Evolutionary conservation across 2,113 vertebrate genomes (phyloP), one percentile per base, ranked within the genome.

Genomic region (Scatophagus argus): DNA sequence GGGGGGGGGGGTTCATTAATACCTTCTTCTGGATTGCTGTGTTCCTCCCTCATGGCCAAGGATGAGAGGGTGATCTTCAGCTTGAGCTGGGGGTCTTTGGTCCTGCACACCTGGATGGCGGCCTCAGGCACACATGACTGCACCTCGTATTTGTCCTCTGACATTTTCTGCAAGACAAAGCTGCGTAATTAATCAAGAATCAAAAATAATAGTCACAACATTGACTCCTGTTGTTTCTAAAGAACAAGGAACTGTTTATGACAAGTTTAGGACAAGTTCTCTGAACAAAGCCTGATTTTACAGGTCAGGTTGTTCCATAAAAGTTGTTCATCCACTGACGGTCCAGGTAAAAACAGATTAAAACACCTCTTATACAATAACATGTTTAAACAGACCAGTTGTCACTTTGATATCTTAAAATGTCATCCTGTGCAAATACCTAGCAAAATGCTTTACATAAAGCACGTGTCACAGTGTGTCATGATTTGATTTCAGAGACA

Each of bases 51-150:
- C 95, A 97, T 95, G 90, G 95, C 83, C 77, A 96, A 94, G 32
- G 97, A 98, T 65, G 97, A 96, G 73, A 98, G 95, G 83, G 95
- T 96, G 94, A 98, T 96, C 94, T 95, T 98, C 94, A 98, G 93
- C 44, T 91, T 95, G 76, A 98, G 91, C 4, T 92, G 94, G 73
- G 96, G 97, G 68, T 96, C 95, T 91, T 94, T 96, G 90, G 95
- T 93, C 92, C 94, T 96, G 91, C 84, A 94, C 86, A 98, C 95
- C 85, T 94, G 82, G 93, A 98, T 94, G 91, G 96, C 95, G 16
- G 97, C 96, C 80, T 98, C 96, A 44, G 95, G 91, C 75, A 95
- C 81, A 81, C 94, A 94, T 32, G 96, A 95, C 89, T 95, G 95
- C 92, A 98, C 96, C 56, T 96, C 94, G 74, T 96, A 97, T 44